Conservation (phyloP, 2,888 invertebrate species). For the Anthrax anthrax region DNA sequence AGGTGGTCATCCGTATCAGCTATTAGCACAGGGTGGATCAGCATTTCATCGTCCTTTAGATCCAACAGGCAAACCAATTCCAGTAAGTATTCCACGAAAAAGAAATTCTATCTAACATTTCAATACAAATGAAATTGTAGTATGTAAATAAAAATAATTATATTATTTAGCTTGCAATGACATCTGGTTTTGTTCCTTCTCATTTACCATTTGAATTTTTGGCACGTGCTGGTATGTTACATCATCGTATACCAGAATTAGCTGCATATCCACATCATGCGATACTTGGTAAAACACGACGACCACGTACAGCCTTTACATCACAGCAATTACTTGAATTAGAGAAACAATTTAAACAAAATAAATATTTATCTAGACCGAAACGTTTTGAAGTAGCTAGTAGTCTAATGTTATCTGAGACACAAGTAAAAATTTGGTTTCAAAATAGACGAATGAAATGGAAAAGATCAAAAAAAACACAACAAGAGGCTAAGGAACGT, state of each 20-base stretch:
- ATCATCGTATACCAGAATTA: slow-evolving; percentile 73
- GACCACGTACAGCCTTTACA: slow-evolving; percentile 96
- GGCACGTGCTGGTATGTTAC: slow-evolving; percentile 83
- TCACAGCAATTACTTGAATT: slow-evolving; percentile 88
- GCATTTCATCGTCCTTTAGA: slow-evolving; percentile 42
- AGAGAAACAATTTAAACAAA: slow-evolving; percentile 97
- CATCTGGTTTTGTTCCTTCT: slow-evolving; percentile 36
- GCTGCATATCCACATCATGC: slow-evolving; percentile 66
- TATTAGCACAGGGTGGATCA: slow-evolving; percentile 35
- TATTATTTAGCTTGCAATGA: slow-evolving; percentile 30
- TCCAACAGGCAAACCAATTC: slow-evolving; percentile 32
- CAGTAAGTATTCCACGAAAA: slow-evolving; percentile 29
- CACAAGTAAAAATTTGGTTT: slow-evolving; percentile 97
- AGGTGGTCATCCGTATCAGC: slow-evolving; percentile 39
- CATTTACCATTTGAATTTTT: slow-evolving; percentile 62
- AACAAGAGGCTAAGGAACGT: slow-evolving; percentile 62
- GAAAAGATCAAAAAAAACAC: slow-evolving; percentile 94
- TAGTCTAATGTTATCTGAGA: slow-evolving; percentile 92
- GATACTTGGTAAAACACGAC: slow-evolving; percentile 67
- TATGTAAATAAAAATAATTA: background rate
- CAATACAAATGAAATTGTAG: background rate
- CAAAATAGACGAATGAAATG: slow-evolving; percentile 98
- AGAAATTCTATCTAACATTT: background rate
- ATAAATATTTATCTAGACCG: slow-evolving; percentile 95
- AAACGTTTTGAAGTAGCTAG: slow-evolving; percentile 98